These are phyloP conservation scores for Gallinago nigripennis DNA, from an alignment of 2,797 vertebrate genomes.

Conservation along the genomic window DNA sequence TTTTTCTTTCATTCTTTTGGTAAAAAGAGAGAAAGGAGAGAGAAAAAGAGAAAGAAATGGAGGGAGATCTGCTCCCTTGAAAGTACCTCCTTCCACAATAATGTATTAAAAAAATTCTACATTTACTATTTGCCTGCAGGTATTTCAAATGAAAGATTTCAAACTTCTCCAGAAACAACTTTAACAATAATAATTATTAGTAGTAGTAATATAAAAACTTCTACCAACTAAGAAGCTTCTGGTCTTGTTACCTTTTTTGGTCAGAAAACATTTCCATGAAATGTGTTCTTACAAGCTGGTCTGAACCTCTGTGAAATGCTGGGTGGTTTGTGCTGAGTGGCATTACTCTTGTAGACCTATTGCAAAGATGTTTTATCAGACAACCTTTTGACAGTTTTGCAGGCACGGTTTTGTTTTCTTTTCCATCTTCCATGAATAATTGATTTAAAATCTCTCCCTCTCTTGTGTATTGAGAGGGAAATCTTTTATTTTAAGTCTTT, in stretches of 20 bases:
- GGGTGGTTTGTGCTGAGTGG: background rate
- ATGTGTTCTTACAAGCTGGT: background rate
- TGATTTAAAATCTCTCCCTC: background rate
- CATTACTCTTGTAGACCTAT: background rate
- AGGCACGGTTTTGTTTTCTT: background rate
- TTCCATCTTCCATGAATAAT: background rate
- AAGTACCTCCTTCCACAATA: background rate
- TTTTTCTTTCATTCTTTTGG: background rate
- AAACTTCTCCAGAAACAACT: background rate
- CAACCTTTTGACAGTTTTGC: slow-evolving; percentile 23
- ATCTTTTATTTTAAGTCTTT: background rate
- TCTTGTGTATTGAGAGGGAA: background rate
- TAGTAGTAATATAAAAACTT: background rate
- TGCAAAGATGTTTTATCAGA: background rate
- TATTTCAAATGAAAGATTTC: background rate
- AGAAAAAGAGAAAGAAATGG: background rate
- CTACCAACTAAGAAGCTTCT: background rate
- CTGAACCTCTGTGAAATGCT: background rate
- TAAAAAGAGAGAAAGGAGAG: background rate
- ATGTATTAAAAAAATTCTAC: background rate
- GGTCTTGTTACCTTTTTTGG: background rate
- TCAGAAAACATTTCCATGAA: background rate
- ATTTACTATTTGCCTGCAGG: background rate
- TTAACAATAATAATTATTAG: background rate
- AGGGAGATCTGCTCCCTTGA: background rate